These are phyloP conservation scores for Adelognathus sp. DNA, from an alignment of 2,888 invertebrate species.

Conservation along the genomic window DNA sequence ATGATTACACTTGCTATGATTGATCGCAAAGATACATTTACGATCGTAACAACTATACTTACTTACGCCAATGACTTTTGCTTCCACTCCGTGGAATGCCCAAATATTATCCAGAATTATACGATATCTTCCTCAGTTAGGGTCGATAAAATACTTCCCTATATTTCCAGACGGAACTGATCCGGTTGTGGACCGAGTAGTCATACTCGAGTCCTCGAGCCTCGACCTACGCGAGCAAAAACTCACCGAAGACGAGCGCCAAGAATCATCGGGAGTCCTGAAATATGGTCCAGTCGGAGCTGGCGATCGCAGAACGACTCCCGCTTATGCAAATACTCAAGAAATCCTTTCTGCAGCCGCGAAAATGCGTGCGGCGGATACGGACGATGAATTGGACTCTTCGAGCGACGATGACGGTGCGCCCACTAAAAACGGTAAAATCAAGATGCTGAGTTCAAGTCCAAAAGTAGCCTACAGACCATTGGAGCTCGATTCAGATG, in stretches of 20 bases:
- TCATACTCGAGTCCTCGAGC: constrained; percentile 32
- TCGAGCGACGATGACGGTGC: constrained; percentile 72
- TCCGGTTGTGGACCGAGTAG: constrained; percentile 12
- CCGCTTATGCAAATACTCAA: not conserved
- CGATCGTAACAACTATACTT: too few species aligned
- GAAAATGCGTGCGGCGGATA: constrained; percentile 50
- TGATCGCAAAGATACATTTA: too few species aligned
- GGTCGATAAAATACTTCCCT: not conserved
- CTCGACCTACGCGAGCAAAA: constrained; percentile 47
- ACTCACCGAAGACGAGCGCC: constrained; percentile 20
- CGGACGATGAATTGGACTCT: constrained; percentile 70
- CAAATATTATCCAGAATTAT: too few species aligned
- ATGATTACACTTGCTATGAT: too few species aligned
- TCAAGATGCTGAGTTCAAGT: constrained; percentile 32
- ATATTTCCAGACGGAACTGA: not conserved
- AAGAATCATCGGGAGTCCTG: constrained; percentile 49
- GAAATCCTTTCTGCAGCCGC: not conserved
- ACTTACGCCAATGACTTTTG: too few species aligned
- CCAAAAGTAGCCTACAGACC: constrained; percentile 74
- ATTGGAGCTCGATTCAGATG: constrained; percentile 77
- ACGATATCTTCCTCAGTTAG: too few species aligned
- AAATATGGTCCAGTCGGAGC: constrained; percentile 74
- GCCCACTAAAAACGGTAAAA: not conserved
- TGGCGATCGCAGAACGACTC: constrained; percentile 66
- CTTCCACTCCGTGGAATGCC: too few species aligned